Conservation (phyloP, 2,797 vertebrate species). For the Malurus leucopterus region DNA sequence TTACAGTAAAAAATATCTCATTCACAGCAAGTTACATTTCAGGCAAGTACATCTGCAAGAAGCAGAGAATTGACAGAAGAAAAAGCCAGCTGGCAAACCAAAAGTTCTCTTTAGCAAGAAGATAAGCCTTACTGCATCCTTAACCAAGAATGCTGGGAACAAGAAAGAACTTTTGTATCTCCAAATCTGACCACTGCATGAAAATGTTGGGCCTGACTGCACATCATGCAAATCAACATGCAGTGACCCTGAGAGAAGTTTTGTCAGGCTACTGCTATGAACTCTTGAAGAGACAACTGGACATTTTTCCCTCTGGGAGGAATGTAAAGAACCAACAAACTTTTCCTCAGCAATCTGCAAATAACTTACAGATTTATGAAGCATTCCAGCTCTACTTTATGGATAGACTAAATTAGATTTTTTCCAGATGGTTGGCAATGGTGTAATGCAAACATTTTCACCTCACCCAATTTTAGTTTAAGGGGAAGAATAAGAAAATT, state of each 20-base stretch:
- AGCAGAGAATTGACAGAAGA: background rate
- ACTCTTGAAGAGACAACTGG: background rate
- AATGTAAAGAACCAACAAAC: background rate
- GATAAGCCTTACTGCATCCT: background rate
- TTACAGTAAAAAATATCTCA: background rate
- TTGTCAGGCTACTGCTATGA: background rate
- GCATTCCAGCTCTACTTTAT: background rate
- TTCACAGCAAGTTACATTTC: background rate
- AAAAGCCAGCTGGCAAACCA: background rate
- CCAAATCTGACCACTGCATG: background rate
- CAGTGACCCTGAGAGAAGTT: background rate
- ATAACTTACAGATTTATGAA: background rate
- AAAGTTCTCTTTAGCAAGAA: background rate
- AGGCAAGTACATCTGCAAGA: background rate
- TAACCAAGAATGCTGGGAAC: background rate
- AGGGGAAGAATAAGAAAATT: background rate
- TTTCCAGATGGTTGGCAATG: constrained; percentile 29
- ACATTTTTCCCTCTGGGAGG: background rate
- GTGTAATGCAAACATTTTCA: background rate
- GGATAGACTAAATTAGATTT: background rate
- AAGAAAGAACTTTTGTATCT: background rate
- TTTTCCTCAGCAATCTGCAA: background rate
- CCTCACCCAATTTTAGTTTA: background rate
- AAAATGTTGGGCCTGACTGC: background rate
- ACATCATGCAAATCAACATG: background rate